A percentile compares a stretch with the other conserved stretches of the same genome.
phyloP scores from a whole-genome alignment of 2,888 invertebrate species.

The Herminia tarsipennalis region DNA sequence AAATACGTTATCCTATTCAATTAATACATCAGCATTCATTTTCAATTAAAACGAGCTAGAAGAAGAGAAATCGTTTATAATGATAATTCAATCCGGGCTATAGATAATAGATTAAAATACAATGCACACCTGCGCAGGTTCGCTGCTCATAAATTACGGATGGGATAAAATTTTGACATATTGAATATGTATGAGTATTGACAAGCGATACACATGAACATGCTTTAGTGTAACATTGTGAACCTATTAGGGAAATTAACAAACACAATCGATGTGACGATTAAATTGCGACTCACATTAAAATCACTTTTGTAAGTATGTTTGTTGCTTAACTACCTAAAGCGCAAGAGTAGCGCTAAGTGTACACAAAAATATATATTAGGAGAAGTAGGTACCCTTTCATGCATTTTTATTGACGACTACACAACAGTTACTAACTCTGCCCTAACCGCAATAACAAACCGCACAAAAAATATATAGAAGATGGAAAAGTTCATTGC shows the following conservation, averaged over 20 bases:
- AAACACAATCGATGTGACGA: too few species aligned
- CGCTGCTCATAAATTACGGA: conserved; percentile 8
- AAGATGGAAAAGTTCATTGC: not conserved
- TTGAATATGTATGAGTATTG: too few species aligned
- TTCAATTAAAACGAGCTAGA: conserved; percentile 25
- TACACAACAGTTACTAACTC: not conserved
- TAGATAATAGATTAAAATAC: conserved; percentile 36
- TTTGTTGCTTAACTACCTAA: too few species aligned
- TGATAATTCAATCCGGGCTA: conserved; percentile 36
- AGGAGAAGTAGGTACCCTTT: too few species aligned
- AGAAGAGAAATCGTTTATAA: conserved; percentile 34
- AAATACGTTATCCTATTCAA: not conserved
- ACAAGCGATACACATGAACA: too few species aligned
- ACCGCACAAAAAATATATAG: not conserved
- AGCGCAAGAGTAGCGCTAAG: too few species aligned
- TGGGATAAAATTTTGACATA: conserved; percentile 11
- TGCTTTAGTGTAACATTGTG: too few species aligned
- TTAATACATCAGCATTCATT: conserved; percentile 9
- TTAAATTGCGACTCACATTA: too few species aligned
- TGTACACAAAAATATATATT: too few species aligned
- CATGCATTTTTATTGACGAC: too few species aligned
- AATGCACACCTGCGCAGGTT: conserved; percentile 17
- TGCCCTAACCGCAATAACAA: not conserved
- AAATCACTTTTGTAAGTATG: too few species aligned
- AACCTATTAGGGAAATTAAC: too few species aligned